phyloP scores from a whole-genome alignment of 2,888 invertebrate genomes.

The Phaonia tiefii region DNA sequence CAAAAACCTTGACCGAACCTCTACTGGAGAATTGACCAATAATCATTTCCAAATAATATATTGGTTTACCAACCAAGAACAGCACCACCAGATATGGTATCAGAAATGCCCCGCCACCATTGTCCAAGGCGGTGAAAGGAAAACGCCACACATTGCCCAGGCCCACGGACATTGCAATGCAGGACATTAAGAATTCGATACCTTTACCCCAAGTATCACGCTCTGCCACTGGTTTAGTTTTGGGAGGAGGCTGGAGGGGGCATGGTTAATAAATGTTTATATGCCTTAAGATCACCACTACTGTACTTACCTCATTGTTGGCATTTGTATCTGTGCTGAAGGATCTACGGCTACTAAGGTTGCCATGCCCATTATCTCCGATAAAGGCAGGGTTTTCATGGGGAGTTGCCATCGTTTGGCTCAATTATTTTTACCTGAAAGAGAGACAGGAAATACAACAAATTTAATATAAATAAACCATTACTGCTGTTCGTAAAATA shows the following conservation, averaged over 20 bases:
- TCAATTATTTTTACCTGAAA: slow-evolving; percentile 1
- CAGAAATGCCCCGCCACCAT: slow-evolving; percentile 86
- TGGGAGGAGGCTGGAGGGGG: slow-evolving; percentile 33
- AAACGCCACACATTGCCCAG: slow-evolving; percentile 87
- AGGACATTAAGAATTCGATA: slow-evolving; percentile 80
- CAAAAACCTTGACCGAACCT: slow-evolving; percentile 86
- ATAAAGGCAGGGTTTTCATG: slow-evolving; percentile 78
- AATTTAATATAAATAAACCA: neutral
- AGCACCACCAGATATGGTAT: slow-evolving; percentile 85
- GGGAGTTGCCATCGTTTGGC: slow-evolving; percentile 66
- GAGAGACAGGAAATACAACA: neutral
- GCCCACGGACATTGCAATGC: slow-evolving; percentile 84
- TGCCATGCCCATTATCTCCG: slow-evolving; percentile 74
- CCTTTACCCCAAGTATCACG: slow-evolving; percentile 80
- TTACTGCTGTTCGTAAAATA: too few relatives aligned
- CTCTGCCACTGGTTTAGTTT: slow-evolving; percentile 66
- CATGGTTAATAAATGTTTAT: slow-evolving; percentile 55
- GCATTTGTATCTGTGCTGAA: slow-evolving; percentile 47
- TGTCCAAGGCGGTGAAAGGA: slow-evolving; percentile 85
- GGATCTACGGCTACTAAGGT: slow-evolving; percentile 24
- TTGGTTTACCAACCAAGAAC: slow-evolving; percentile 84
- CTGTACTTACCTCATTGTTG: slow-evolving; percentile 67
- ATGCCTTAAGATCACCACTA: too few relatives aligned
- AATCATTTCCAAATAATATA: slow-evolving; percentile 88
- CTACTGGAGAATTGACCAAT: slow-evolving; percentile 88